Conservation (phyloP, 1,140 invertebrate species). For the Sinella curviseta region DNA sequence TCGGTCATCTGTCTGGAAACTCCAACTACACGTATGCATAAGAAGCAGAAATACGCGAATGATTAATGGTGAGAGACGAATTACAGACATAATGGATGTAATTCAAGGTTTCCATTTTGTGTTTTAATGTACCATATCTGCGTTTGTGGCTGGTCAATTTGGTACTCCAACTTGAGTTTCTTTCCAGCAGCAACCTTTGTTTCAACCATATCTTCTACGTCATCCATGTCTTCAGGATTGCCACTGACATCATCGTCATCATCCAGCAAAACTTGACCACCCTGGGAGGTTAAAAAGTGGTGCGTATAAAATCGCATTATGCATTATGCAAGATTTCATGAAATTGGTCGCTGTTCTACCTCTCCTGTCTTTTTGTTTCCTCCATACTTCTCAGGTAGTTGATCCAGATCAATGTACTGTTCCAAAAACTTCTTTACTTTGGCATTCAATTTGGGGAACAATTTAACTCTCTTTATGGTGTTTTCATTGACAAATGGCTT, state of each 20-base stretch:
- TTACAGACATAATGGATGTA: too few relatives aligned
- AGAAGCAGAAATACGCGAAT: neutral
- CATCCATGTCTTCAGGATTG: constrained; percentile 45
- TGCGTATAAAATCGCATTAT: neutral
- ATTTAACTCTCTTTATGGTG: constrained; percentile 84
- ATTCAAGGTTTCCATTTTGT: too few relatives aligned
- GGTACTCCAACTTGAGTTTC: constrained; percentile 46
- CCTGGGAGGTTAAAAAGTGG: neutral
- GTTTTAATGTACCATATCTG: constrained; percentile 39
- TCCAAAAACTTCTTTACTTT: constrained; percentile 76
- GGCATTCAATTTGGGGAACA: constrained; percentile 70
- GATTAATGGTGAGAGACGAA: too few relatives aligned
- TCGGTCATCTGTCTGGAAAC: constrained; percentile 46
- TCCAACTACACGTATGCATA: constrained; percentile 35
- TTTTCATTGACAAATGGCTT: constrained; percentile 88
- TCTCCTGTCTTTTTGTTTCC: constrained; percentile 60
- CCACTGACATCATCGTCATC: constrained; percentile 41
- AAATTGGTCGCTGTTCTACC: neutral
- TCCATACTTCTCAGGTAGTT: constrained; percentile 76
- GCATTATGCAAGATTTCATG: neutral
- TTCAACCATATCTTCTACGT: constrained; percentile 44
- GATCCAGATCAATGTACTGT: constrained; percentile 65
- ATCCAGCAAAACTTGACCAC: neutral
- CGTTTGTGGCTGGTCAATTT: constrained; percentile 38
- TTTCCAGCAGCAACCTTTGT: constrained; percentile 43